Evolutionary conservation across 2,888 invertebrate species (phyloP), one percentile per base, ranked within the genome.

Genomic region (Hirtodrosophila confusa): DNA sequence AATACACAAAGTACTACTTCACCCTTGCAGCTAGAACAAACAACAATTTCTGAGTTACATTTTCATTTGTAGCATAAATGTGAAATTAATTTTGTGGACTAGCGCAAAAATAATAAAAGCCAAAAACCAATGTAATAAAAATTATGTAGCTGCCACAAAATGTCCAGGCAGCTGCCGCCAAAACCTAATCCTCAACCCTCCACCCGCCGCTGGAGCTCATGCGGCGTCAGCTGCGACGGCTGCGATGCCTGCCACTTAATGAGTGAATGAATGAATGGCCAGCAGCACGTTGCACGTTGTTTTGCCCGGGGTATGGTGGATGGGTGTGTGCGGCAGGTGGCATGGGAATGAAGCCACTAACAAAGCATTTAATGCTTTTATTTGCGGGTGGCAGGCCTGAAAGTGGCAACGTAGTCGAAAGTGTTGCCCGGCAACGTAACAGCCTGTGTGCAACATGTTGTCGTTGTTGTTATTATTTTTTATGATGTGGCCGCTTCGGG

Each of bases 331-430:
- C 40, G 50, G 17, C 27, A n/a, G 24, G 53, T 11, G 50, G 58
- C 35, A 60, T 49, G 36, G 33, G 43, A 51, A 58, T 62, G 71
- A 58, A 50, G 57, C 57, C 75, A 63, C 70, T 69, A 86, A 75
- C 88, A 85, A 85, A 83, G 70, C 86, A 78, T 87, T 83, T 76
- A 82, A 87, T 85, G 86, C 78, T 87, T 85, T 85, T 85, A 80
- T 86, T 80, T 86, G 79, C 73, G 88, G 79, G 88, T 69, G 76
- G 75, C 79, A 85, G 72, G 77, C 82, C 85, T 69, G 72, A 65
- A 87, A 75, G 60, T 77, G 80, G 69, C 78, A 62, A 61, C 70
- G 43, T 44, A 40, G 56, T 7, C 49, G n/a, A 70, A 70, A 58
- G 54, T 73, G 50, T 39, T 51, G 63, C 41, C 63, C 35, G 50